Evolutionary conservation across 2,797 vertebrate genomes (phyloP).

Genomic region (Mormyrus hasselquistii): DNA sequence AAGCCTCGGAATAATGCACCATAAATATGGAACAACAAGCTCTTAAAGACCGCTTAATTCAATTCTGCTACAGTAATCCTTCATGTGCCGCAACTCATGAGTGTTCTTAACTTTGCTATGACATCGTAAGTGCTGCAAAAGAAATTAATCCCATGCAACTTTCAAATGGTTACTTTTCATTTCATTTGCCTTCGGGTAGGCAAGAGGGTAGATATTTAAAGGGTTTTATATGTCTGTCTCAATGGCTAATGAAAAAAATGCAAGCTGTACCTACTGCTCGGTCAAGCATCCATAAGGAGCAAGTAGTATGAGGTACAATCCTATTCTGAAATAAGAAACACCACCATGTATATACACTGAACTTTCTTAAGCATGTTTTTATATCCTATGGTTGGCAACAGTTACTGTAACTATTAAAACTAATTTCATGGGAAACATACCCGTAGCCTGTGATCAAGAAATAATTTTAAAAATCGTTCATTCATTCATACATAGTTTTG

Average conservation of each 20-base stretch:
- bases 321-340: conserved; percentile 52
- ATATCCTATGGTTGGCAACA: conserved; percentile 39
- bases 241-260: conserved; percentile 60
- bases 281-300: conserved; percentile 56
- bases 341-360: conserved; percentile 54
- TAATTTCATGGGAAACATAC: background rate
- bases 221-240: conserved; percentile 57
- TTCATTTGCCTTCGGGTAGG: conserved; percentile 38
- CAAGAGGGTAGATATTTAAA: conserved; percentile 56
- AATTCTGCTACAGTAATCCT: conserved; percentile 30
- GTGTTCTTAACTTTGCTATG: conserved; percentile 21
- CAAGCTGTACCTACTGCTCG: conserved; percentile 57
- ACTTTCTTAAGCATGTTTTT: conserved; percentile 42
- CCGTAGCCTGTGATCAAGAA: background rate
- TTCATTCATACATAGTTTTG: background rate
- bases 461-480: background rate
- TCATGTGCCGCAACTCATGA: conserved; percentile 23
- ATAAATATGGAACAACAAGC: conserved; percentile 33
- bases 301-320: conserved; percentile 46
- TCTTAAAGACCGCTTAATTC: conserved; percentile 28
- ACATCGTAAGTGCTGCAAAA: conserved; percentile 21
- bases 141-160: conserved; percentile 29
- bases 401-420: background rate
- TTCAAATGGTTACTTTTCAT: conserved; percentile 37
- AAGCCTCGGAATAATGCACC: background rate